A percentile compares a stretch with the other conserved stretches of the same genome.
These are phyloP conservation scores for Cladopsammia gracilis DNA, from an alignment of 64 coral and sea anemone genomes.

Conservation along the genomic window DNA sequence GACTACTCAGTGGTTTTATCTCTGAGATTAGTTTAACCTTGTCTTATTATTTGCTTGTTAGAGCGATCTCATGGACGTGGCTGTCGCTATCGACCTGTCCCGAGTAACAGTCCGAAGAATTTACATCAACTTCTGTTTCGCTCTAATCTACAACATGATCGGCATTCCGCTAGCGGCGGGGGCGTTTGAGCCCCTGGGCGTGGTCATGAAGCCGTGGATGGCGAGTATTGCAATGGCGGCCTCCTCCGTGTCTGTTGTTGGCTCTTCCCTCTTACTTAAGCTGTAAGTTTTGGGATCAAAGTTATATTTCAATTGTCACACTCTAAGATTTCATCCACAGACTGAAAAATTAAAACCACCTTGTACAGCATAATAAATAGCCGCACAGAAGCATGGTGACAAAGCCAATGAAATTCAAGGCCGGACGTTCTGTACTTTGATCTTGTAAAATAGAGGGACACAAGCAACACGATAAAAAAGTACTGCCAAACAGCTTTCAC, in stretches of 20 bases:
- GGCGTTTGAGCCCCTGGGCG: slow-evolving; percentile 88
- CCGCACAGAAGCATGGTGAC: too few species aligned
- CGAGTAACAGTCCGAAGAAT: slow-evolving; percentile 95
- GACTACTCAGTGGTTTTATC: too few species aligned
- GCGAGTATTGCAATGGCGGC: slow-evolving; percentile 96
- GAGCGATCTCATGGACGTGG: slow-evolving; percentile 97
- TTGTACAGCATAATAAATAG: background rate
- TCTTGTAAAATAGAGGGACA: too few species aligned
- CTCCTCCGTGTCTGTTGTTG: slow-evolving; percentile 96
- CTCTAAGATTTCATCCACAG: too few species aligned
- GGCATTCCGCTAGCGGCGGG: slow-evolving; percentile 96
- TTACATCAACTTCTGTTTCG: slow-evolving; percentile 93
- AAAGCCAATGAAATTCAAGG: too few species aligned
- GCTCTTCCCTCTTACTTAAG: slow-evolving; percentile 92
- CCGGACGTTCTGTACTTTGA: too few species aligned
- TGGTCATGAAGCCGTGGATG: slow-evolving; percentile 98
- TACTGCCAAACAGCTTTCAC: too few species aligned
- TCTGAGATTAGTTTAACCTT: too few species aligned
- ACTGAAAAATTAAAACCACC: background rate
- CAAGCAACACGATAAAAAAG: too few species aligned
- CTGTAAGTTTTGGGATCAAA: slow-evolving; percentile 70
- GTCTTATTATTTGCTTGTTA: slow-evolving; percentile 27
- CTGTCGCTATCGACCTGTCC: slow-evolving; percentile 89
- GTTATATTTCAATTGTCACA: background rate
- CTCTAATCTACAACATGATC: slow-evolving; percentile 97